These are phyloP conservation scores for Odontophorus gujanensis DNA, from an alignment of 2,113 vertebrate species.

Conservation along the genomic window DNA sequence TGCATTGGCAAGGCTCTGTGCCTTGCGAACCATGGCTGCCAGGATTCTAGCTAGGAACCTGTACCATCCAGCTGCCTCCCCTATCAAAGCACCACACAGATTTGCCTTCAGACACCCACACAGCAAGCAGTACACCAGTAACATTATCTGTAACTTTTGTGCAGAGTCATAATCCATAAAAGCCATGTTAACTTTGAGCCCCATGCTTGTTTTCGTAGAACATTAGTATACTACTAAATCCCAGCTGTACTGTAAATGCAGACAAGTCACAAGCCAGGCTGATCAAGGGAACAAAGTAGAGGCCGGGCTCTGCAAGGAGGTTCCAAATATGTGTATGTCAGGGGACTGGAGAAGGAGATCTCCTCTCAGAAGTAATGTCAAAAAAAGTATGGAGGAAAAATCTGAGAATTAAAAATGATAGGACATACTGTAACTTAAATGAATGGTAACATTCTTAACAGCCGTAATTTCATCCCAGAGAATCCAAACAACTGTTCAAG, in stretches of 20 bases:
- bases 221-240: background rate
- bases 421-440: background rate
- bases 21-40: background rate
- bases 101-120: background rate
- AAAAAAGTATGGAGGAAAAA: background rate
- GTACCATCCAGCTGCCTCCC: background rate
- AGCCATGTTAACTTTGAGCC: conserved; percentile 28
- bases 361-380: background rate
- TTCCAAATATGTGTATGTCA: background rate
- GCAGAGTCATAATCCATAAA: no score
- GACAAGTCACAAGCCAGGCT: background rate
- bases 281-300: background rate
- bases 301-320: background rate
- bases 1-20: background rate
- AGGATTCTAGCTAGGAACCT: background rate
- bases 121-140: background rate
- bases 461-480: background rate
- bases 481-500: background rate
- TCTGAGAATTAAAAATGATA: background rate
- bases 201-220: conserved; percentile 36
- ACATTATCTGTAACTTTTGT: no score
- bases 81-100: background rate
- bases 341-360: background rate
- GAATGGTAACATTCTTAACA: background rate
- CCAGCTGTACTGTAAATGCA: conserved; percentile 15